A percentile compares a stretch with the other conserved stretches of the same genome.
Conservation (phyloP, 2,888 invertebrate genomes). For the Lepas anatifera region DNA sequence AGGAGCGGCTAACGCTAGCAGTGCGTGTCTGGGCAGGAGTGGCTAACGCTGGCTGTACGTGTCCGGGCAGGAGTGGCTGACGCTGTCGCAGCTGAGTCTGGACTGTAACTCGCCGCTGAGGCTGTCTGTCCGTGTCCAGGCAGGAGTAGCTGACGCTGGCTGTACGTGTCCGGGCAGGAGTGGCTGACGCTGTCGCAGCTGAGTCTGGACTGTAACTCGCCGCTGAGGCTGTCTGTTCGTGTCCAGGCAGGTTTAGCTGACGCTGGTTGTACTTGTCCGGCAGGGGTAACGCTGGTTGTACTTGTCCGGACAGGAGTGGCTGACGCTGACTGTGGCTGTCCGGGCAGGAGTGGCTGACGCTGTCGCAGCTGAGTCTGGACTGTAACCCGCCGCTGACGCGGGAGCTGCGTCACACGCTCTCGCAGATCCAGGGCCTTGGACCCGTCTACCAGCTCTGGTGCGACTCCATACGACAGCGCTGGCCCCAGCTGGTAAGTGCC, state of each 20-base stretch:
- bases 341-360: constrained; percentile 31
- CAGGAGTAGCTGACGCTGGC: no score
- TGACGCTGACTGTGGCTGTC: no score
- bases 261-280: no score
- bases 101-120: constrained; percentile 28
- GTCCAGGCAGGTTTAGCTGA: no score
- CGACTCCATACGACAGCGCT: constrained; percentile 33
- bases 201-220: constrained; percentile 27
- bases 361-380: constrained; percentile 31
- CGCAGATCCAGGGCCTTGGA: constrained; percentile 40
- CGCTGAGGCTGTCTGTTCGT: no score
- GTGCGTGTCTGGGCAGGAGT: no score
- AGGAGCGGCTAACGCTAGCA: no score
- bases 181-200: constrained; percentile 31
- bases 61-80: constrained; percentile 30
- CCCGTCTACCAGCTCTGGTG: constrained; percentile 41
- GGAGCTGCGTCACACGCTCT: constrained; percentile 42
- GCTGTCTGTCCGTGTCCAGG: no score
- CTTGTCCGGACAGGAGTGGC: no score
- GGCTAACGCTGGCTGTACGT: no score
- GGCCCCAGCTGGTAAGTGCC: constrained; percentile 32
- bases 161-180: constrained; percentile 27
- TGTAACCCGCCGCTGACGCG: constrained; percentile 31
- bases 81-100: constrained; percentile 30
- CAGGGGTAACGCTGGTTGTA: no score